phyloP scores from a whole-genome alignment of 2,888 invertebrate genomes.

The Eledona agricola region DNA sequence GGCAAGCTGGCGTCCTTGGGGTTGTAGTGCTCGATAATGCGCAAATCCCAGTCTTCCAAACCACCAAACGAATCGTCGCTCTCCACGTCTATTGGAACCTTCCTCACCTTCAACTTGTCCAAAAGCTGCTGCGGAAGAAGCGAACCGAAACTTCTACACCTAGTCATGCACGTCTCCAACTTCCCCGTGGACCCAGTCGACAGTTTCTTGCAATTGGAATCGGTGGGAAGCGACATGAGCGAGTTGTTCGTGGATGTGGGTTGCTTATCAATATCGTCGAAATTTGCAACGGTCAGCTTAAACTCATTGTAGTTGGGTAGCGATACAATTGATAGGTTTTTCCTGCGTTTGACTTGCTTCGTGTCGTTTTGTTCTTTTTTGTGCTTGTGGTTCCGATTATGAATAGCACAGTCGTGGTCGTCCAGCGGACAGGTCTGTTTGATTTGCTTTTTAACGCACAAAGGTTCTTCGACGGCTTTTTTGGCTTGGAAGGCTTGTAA shows the following conservation, averaged over 20 bases:
- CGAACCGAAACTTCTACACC: conserved; percentile 64
- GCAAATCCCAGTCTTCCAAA: conserved; percentile 65
- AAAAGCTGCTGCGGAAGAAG: conserved; percentile 61
- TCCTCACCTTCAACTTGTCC: conserved; percentile 57
- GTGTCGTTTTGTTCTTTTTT: conserved; percentile 28
- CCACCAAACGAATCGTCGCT: conserved; percentile 64
- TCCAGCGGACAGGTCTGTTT: conserved; percentile 59
- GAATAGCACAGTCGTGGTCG: conserved; percentile 52
- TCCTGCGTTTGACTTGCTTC: conserved; percentile 57
- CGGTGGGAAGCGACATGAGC: conserved; percentile 53
- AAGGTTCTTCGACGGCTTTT: conserved; percentile 54
- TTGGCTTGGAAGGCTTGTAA: conserved; percentile 54
- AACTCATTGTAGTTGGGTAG: conserved; percentile 66
- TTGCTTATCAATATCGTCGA: conserved; percentile 49
- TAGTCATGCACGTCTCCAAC: conserved; percentile 62
- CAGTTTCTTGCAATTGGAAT: conserved; percentile 53
- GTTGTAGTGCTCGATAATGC: conserved; percentile 62
- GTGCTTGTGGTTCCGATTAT: conserved; percentile 42
- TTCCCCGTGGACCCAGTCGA: conserved; percentile 57
- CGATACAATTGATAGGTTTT: conserved; percentile 65
- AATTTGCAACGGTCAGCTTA: conserved; percentile 56
- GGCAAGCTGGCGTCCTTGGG: conserved; percentile 61
- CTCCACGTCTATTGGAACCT: conserved; percentile 58
- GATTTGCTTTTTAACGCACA: conserved; percentile 58
- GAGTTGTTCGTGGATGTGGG: conserved; percentile 48